Conservation (phyloP, 2,888 invertebrate genomes). For the Andrena fulva region DNA sequence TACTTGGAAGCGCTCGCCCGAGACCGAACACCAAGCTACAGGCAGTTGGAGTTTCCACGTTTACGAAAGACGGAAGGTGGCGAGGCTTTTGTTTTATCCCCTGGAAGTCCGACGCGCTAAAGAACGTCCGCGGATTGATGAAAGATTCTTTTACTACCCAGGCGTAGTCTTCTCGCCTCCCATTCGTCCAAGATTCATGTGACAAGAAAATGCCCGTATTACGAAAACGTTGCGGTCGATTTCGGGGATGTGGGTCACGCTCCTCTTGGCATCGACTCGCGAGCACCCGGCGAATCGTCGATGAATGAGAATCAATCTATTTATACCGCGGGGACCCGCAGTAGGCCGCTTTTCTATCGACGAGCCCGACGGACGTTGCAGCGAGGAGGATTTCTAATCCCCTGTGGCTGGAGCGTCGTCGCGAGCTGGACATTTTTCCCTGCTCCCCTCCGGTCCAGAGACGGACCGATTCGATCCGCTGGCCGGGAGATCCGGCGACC, state of each 20-base stretch:
- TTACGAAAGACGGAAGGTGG: no score
- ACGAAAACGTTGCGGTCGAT: slow-evolving; percentile 45
- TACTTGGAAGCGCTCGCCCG: slow-evolving; percentile 1
- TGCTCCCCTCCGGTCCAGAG: no score
- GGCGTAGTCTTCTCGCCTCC: background rate
- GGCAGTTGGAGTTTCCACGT: no score
- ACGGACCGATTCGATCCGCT: slow-evolving; percentile 28
- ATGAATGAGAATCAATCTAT: slow-evolving; percentile 66
- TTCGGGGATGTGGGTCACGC: slow-evolving; percentile 62
- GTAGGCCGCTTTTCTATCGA: slow-evolving; percentile 12
- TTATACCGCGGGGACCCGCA: slow-evolving; percentile 43
- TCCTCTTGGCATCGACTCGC: slow-evolving; percentile 61
- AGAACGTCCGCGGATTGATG: background rate
- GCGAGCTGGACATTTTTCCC: slow-evolving; percentile 18
- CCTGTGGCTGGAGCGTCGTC: background rate
- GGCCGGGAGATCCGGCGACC: slow-evolving; percentile 51
- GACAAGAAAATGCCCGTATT: slow-evolving; percentile 29
- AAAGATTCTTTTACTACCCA: background rate
- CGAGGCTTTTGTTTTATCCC: background rate
- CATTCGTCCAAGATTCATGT: background rate
- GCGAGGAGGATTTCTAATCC: background rate
- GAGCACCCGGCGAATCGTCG: slow-evolving; percentile 36
- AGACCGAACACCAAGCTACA: background rate
- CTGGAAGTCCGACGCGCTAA: background rate
- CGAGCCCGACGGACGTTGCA: background rate